Conservation (phyloP, 2,888 invertebrate species). For the Aromia moschata region DNA sequence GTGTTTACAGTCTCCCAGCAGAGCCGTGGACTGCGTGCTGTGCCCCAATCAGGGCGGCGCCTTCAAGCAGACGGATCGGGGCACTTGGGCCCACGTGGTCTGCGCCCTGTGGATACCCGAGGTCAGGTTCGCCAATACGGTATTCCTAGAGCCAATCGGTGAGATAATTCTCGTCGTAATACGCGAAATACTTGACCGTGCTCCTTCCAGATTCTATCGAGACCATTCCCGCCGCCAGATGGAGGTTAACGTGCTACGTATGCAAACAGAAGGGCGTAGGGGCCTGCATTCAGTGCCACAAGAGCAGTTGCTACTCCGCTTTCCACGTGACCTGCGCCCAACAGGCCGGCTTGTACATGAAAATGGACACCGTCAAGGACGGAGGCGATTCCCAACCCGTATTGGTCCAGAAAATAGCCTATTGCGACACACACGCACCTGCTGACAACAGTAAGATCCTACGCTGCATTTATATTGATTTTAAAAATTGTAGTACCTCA, state of each 20-base stretch:
- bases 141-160: slow-evolving; percentile 95
- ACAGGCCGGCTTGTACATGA: slow-evolving; percentile 93
- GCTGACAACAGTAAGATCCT: slow-evolving; percentile 63
- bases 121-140: slow-evolving; percentile 97
- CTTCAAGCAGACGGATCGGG: slow-evolving; percentile 96
- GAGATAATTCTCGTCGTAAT: too few species aligned
- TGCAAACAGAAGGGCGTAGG: slow-evolving; percentile 93
- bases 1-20: slow-evolving; percentile 95
- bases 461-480: neutral
- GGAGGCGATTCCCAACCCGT: slow-evolving; percentile 70
- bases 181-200: neutral
- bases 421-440: slow-evolving; percentile 94
- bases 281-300: slow-evolving; percentile 98
- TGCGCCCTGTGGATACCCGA: slow-evolving; percentile 99
- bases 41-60: slow-evolving; percentile 99
- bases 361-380: slow-evolving; percentile 89
- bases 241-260: slow-evolving; percentile 96
- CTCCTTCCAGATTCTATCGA: slow-evolving; percentile 83
- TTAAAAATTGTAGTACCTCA: neutral
- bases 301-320: slow-evolving; percentile 94
- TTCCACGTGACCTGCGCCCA: slow-evolving; percentile 99
- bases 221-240: slow-evolving; percentile 93
- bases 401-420: slow-evolving; percentile 93
- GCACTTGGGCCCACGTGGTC: slow-evolving; percentile 98
- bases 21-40: slow-evolving; percentile 95